These are phyloP conservation scores for Halictus quadricinctus DNA, from an alignment of 2,888 invertebrate species.

Conservation along the genomic window DNA sequence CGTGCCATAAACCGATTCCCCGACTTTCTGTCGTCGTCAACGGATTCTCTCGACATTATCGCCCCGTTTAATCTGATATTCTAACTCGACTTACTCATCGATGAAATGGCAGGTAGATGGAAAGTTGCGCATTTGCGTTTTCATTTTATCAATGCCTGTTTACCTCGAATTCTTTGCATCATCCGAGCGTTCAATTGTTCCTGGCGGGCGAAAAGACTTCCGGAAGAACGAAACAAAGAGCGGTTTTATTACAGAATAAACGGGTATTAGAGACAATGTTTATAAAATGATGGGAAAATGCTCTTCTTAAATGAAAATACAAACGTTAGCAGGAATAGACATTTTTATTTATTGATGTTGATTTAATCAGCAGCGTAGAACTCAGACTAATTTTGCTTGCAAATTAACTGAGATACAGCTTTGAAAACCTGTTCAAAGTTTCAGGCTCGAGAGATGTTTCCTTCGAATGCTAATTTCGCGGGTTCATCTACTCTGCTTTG, in stretches of 20 bases:
- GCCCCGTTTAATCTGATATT: conserved; percentile 12
- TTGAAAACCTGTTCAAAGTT: background rate
- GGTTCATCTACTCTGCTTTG: background rate
- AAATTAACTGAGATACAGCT: background rate
- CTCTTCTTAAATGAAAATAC: background rate
- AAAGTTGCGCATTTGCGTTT: conserved; percentile 9
- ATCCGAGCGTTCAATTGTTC: background rate
- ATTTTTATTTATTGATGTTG: background rate
- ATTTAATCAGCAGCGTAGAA: background rate
- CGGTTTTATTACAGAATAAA: background rate
- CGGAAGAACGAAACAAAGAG: too few species aligned
- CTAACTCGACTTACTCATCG: conserved; percentile 13
- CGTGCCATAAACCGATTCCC: conserved; percentile 18
- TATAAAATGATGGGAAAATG: too few species aligned
- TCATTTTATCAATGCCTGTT: background rate
- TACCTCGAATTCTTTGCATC: background rate
- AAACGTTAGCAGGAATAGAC: too few species aligned
- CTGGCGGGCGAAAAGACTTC: background rate
- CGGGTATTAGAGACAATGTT: too few species aligned
- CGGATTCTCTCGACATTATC: conserved; percentile 14
- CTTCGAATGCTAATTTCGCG: background rate
- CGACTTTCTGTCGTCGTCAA: conserved; percentile 14
- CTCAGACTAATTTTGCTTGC: too few species aligned
- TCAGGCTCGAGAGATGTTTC: background rate
- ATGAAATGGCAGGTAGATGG: background rate